Evolutionary conservation across 2,113 vertebrate species (phyloP), one percentile per base, ranked within the genome.

Genomic region (Brachyhypopomus occidentalis): DNA sequence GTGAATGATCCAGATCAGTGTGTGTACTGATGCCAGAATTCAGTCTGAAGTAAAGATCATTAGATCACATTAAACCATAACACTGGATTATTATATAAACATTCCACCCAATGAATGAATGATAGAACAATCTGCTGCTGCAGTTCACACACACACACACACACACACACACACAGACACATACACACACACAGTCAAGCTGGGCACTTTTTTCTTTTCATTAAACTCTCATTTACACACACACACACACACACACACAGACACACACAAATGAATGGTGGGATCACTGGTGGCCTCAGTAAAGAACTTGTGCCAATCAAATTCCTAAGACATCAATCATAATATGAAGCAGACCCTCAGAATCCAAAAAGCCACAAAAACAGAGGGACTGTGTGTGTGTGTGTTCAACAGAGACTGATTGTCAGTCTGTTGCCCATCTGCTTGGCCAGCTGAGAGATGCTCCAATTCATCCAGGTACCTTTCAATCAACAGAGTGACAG

Each of bases 371-470:
- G 34, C 71, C 72, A 75, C 60, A 60, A 4, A 27, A 52, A 64
- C 6, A 71, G 63, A 22, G 72, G 67, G 69, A 66, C 56, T 73
- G n/a, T 82, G 52, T 73, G 72, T 81, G 59, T 81, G 41, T 56
- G 27, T 71, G 41, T 36, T 20, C 34, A 34, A 83, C 4, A 69
- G 78, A 60, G 74, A 72, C 25, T 78, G 59, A 78, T 82, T 72
- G 70, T 58, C 72, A 75, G 71, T 79, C 72, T 72, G 72, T 52
- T 52, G 9, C 12, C 8, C 58, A 17, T 72, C 19, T 88, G 89
- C 89, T 88, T 78, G 87, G 87, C 87, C 71, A 56, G 85, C 76
- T 86, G 80, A 90, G 89, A 55, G 36, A 78, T 6, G 2, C 58
- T 36, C 27, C 71, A 70, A 73, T 81, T 81, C 62, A 74, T 74